Evolutionary conservation across 2,113 vertebrate genomes (phyloP), one percentile per base, ranked within the genome.

Genomic region (Paratilapia polleni): DNA sequence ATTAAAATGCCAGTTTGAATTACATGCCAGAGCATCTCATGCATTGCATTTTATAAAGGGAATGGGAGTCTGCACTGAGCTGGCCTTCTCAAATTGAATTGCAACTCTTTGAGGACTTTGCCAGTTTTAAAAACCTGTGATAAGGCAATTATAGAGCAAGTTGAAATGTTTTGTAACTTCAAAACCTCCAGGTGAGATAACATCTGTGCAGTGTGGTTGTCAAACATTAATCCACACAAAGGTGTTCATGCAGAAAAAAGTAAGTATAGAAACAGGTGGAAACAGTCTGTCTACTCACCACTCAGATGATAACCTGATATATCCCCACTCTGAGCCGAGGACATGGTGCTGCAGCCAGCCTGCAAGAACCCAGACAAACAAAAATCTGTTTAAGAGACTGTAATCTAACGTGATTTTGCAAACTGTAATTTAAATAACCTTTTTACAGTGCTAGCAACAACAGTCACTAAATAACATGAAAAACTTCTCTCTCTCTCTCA

Each of bases 301-400:
- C 96, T 96, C 89, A 94, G 86, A 92, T 95, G 96, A 94, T 96
- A 96, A 89, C 95, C 94, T 76, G 96, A 92, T 87, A 96, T 86
- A 84, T 96, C 95, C 91, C 84, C 94, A 86, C 92, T 92, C 24
- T 92, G 85, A 80, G 93, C 85, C 47, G 95, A 95, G 93, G 96
- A 96, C 96, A 96, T 96, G 89, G 84, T 96, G 88, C 90, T 80
- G 93, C 91, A 85, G 88, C 93, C 94, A 92, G 91, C 92, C 94
- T 94, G 85, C 49, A 66, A 58, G 15, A 54, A 74, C 60, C 81
- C 70, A 88, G 3, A 81, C 59, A 91, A 84, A 87, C 15, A 73
- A 77, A 2, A 62, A 83, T 78, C 28, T 52, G 38, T 19, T 85
- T 36, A 73, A 86, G 34, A 64, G 17, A 11, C 10, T n/a, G 49